A percentile compares a stretch with the other conserved stretches of the same genome.
Evolutionary conservation across 2,797 vertebrate species (phyloP).

Genomic region (Spinibarbus caldwelli): DNA sequence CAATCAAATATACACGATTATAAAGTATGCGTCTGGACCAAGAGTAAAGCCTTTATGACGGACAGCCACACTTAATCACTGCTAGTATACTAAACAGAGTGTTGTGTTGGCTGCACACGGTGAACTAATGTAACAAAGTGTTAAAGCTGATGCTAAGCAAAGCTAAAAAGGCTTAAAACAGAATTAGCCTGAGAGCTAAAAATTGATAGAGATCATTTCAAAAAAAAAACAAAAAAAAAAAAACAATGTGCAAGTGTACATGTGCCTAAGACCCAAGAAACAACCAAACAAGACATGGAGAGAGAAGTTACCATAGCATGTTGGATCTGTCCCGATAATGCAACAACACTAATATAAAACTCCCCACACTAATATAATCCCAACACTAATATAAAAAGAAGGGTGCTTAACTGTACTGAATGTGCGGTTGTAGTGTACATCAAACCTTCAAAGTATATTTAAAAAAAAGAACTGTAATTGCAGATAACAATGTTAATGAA

Average conservation of each 20-base stretch:
- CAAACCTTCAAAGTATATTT: no score
- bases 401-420: background rate
- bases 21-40: constrained; percentile 49
- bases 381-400: background rate
- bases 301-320: background rate
- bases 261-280: background rate
- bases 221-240: background rate
- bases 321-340: background rate
- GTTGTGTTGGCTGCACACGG: background rate
- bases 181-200: background rate
- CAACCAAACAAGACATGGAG: background rate
- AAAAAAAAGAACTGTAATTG: no score
- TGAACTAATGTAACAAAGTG: background rate
- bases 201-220: no score
- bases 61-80: constrained; percentile 1
- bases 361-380: no score
- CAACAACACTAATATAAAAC: background rate
- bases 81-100: background rate
- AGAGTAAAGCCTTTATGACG: background rate
- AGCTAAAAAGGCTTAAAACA: background rate
- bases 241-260: background rate
- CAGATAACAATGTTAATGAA: no score
- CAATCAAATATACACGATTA: constrained; percentile 54
- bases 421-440: no score
- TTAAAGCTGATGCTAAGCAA: background rate